phyloP scores from a whole-genome alignment of 2,797 vertebrate genomes.

The Zenarchopterus dispar region DNA sequence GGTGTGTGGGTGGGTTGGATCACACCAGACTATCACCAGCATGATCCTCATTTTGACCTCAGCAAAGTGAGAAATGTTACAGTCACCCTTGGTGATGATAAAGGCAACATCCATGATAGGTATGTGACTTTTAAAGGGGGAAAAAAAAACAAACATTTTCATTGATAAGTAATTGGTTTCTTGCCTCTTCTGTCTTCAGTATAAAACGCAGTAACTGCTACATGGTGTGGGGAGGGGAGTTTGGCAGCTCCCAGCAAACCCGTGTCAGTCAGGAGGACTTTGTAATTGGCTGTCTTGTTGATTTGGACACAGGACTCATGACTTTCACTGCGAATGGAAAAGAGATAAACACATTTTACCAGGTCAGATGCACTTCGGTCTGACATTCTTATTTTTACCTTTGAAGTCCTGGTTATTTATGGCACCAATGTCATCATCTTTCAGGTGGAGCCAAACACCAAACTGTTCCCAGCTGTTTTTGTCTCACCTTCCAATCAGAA shows the following conservation, averaged over 20 bases:
- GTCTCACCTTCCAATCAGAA: conserved; percentile 91
- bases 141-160: not conserved
- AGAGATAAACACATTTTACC: conserved; percentile 95
- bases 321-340: conserved; percentile 94
- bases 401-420: conserved; percentile 2
- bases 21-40: conserved; percentile 94
- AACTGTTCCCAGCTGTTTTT: conserved; percentile 92
- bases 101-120: conserved; percentile 95
- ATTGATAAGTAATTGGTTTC: not conserved
- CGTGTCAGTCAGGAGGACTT: conserved; percentile 91
- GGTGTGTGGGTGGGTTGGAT: conserved; percentile 95
- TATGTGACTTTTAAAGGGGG: conserved; percentile 43
- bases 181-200: conserved; percentile 64
- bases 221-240: conserved; percentile 96
- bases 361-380: conserved; percentile 79
- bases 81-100: conserved; percentile 92
- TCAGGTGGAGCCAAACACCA: conserved; percentile 95
- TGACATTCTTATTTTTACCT: not conserved
- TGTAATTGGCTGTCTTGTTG: conserved; percentile 92
- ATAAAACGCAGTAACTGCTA: conserved; percentile 96
- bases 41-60: conserved; percentile 90
- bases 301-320: conserved; percentile 94
- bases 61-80: conserved; percentile 92
- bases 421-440: conserved; percentile 18
- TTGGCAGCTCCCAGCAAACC: conserved; percentile 89